Conservation (phyloP, 2,888 invertebrate genomes). For the Operophtera brumata region DNA sequence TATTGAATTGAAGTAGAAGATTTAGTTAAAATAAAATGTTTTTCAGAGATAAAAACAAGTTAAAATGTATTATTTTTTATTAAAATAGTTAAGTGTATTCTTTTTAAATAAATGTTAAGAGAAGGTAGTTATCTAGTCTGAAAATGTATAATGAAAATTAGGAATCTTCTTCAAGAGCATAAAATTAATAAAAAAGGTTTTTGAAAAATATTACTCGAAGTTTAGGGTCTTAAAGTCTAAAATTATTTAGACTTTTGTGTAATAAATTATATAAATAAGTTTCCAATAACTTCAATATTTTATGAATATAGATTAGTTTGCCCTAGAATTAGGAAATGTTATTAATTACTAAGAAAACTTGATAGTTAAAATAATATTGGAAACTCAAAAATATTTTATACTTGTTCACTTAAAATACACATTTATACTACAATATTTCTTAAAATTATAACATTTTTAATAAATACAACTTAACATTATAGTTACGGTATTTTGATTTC, state of each 20-base stretch:
- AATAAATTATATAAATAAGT: too few relatives aligned
- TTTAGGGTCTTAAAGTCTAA: too few relatives aligned
- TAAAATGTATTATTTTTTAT: neutral
- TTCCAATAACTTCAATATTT: neutral
- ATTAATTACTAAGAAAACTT: slow-evolving; percentile 7
- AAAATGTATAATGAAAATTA: neutral
- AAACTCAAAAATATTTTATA: slow-evolving; percentile 14
- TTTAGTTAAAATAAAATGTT: neutral
- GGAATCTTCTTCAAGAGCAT: too few relatives aligned
- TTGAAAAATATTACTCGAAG: too few relatives aligned
- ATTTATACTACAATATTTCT: slow-evolving; percentile 31
- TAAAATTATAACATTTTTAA: slow-evolving; percentile 25
- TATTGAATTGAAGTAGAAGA: neutral
- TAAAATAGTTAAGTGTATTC: neutral
- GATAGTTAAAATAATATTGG: slow-evolving; percentile 9
- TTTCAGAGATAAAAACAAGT: neutral
- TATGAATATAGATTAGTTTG: neutral
- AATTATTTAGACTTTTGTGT: too few relatives aligned
- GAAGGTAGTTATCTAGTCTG: neutral
- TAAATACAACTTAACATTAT: slow-evolving; percentile 29
- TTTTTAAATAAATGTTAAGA: neutral
- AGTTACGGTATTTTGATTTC: neutral
- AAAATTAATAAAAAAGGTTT: too few relatives aligned
- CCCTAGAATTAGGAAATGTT: slow-evolving; percentile 2
- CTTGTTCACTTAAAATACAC: slow-evolving; percentile 23